Evolutionary conservation across 2,797 vertebrate genomes (phyloP).

Genomic region (Pangasius larnaudii): DNA sequence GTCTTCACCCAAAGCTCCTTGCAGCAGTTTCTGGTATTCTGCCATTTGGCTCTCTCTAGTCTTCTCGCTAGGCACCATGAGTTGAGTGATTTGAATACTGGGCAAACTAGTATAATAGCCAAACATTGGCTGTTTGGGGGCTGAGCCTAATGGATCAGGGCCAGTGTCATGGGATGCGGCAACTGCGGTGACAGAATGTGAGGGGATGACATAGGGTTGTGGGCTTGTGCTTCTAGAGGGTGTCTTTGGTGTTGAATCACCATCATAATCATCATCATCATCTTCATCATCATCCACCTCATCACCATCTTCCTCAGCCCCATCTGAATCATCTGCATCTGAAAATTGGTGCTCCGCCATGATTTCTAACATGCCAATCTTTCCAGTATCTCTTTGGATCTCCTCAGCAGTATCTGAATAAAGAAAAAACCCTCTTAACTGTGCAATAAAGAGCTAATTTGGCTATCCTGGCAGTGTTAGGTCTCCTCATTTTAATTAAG

Average conservation of each 20-base stretch:
- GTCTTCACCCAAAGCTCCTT: slow-evolving; percentile 78
- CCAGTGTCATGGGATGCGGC: slow-evolving; percentile 77
- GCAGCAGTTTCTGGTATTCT: slow-evolving; percentile 85
- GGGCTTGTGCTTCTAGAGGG: slow-evolving; percentile 95
- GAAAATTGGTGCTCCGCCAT: slow-evolving; percentile 93
- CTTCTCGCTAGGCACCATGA: slow-evolving; percentile 78
- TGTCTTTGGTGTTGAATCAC: slow-evolving; percentile 93
- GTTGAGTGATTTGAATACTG: slow-evolving; percentile 93
- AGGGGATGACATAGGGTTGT: slow-evolving; percentile 84
- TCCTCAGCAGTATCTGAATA: slow-evolving; percentile 77
- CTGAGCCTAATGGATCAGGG: slow-evolving; percentile 74
- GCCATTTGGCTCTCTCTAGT: slow-evolving; percentile 78
- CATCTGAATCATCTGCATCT: slow-evolving; percentile 93
- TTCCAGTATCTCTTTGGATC: slow-evolving; percentile 81
- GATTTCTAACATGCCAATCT: slow-evolving; percentile 73
- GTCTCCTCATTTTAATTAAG: background rate
- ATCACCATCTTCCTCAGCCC: slow-evolving; percentile 86
- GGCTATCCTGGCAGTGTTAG: background rate
- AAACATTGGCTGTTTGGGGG: slow-evolving; percentile 84
- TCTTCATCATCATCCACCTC: slow-evolving; percentile 96
- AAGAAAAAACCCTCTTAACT: background rate
- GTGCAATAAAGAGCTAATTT: background rate
- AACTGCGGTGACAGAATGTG: slow-evolving; percentile 81
- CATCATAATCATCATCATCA: slow-evolving; percentile 93
- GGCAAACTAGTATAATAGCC: slow-evolving; percentile 93